A percentile compares a stretch with the other conserved stretches of the same genome.
Evolutionary conservation across 2,113 vertebrate species (phyloP).

Genomic region (Zosterops japonicus): DNA sequence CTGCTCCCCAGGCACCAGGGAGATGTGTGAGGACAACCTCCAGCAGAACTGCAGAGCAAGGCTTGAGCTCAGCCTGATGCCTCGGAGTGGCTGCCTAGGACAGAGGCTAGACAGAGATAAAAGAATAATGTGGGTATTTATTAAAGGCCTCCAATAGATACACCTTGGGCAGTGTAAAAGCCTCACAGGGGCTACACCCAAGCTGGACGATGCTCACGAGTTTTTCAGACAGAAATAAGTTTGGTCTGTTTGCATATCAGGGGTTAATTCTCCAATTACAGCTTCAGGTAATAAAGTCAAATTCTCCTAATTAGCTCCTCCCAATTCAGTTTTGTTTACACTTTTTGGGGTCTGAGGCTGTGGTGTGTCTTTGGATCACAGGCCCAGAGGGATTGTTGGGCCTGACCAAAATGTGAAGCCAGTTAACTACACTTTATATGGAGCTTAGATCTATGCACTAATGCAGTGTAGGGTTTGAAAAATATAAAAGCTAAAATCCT

Average conservation of each 20-base stretch:
- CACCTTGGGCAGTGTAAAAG: not conserved
- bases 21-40: not conserved
- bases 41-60: not conserved
- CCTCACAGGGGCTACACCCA: not conserved
- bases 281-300: not conserved
- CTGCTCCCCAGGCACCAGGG: not conserved
- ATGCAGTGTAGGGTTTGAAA: not conserved
- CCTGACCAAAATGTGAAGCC: not conserved
- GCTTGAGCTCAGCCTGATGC: not conserved
- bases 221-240: not conserved
- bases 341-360: not conserved
- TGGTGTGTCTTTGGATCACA: not conserved
- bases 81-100: no score
- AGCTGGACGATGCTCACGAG: fast-evolving
- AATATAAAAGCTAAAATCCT: not conserved
- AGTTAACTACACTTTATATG: not conserved
- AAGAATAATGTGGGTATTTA: not conserved
- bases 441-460: not conserved
- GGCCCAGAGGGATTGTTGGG: not conserved
- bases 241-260: not conserved
- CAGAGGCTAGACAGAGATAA: not conserved
- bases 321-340: not conserved
- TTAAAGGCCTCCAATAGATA: not conserved
- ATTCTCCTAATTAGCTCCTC: not conserved
- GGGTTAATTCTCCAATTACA: not conserved